Evolutionary conservation across 2,888 invertebrate species (phyloP).

Genomic region (Eurytoma adleriae): DNA sequence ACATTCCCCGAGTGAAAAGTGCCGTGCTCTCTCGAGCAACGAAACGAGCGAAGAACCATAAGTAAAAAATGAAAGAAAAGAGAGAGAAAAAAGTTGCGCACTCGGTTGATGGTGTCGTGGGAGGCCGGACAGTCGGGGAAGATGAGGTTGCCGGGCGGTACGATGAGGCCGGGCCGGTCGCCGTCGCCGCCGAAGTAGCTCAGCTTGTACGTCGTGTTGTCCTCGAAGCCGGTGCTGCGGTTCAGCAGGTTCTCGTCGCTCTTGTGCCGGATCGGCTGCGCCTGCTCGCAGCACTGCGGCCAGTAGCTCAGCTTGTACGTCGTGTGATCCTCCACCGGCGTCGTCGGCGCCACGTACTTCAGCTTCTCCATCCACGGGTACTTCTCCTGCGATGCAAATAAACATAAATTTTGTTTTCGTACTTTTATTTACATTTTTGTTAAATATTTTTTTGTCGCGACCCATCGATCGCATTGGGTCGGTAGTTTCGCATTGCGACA

Average conservation of each 20-base stretch:
- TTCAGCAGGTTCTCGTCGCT: conserved; percentile 68
- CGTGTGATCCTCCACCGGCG: conserved; percentile 67
- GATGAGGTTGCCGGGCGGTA: conserved; percentile 59
- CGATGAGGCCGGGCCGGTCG: conserved; percentile 63
- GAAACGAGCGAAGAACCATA: too few relatives aligned
- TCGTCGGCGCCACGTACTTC: conserved; percentile 64
- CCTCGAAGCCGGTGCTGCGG: conserved; percentile 66
- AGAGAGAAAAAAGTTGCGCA: conserved; percentile 39
- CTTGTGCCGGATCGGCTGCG: conserved; percentile 60
- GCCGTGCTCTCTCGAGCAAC: background rate
- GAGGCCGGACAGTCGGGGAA: conserved; percentile 67
- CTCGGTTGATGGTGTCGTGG: conserved; percentile 68
- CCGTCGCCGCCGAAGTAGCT: conserved; percentile 70
- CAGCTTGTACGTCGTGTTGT: conserved; percentile 71
- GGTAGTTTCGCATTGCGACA: too few relatives aligned
- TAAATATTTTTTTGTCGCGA: too few relatives aligned
- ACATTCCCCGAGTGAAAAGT: background rate
- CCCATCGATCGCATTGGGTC: too few relatives aligned
- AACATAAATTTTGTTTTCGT: background rate
- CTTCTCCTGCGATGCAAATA: conserved; percentile 60
- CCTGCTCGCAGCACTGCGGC: conserved; percentile 65
- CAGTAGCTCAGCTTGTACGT: conserved; percentile 73
- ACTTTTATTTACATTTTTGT: background rate
- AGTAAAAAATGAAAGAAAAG: background rate
- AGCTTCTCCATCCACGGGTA: conserved; percentile 62